Percentiles rank a stretch among this genome's conserved stretches.
These are phyloP conservation scores for Sarcophaga peregrina DNA, from an alignment of 1,140 invertebrate species.

Conservation along the genomic window DNA sequence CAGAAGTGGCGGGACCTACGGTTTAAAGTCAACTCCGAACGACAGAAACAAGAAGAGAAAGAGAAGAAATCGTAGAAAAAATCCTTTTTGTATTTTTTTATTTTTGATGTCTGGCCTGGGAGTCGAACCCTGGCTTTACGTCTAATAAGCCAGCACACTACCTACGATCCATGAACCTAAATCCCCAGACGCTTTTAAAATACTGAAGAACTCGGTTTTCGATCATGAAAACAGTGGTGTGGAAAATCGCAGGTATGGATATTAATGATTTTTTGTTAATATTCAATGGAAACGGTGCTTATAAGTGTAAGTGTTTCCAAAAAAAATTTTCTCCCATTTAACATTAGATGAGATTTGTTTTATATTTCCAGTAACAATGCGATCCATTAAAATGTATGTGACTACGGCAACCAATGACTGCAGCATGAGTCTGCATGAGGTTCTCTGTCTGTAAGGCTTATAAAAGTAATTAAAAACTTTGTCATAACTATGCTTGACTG, in stretches of 20 bases:
- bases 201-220: not conserved
- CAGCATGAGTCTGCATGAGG: not conserved
- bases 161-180: too few species aligned
- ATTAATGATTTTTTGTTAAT: not conserved
- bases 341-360: slow-evolving; percentile 33
- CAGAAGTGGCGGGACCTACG: too few species aligned
- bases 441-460: slow-evolving; percentile 33
- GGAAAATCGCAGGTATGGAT: too few species aligned
- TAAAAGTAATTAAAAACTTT: slow-evolving; percentile 42
- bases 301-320: not conserved
- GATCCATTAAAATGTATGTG: not conserved
- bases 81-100: too few species aligned
- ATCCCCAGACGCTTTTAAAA: too few species aligned
- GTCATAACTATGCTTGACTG: slow-evolving; percentile 17
- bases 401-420: not conserved
- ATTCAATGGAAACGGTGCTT: not conserved
- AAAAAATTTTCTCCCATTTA: not conserved
- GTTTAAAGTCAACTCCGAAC: too few species aligned
- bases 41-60: too few species aligned
- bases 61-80: too few species aligned
- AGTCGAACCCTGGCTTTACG: too few species aligned
- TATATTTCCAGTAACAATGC: slow-evolving; percentile 10
- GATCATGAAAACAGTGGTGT: too few species aligned
- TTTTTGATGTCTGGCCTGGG: too few species aligned
- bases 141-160: too few species aligned